These are phyloP conservation scores for Belonocnema kinseyi DNA, from an alignment of 1,140 invertebrate species.

Conservation along the genomic window DNA sequence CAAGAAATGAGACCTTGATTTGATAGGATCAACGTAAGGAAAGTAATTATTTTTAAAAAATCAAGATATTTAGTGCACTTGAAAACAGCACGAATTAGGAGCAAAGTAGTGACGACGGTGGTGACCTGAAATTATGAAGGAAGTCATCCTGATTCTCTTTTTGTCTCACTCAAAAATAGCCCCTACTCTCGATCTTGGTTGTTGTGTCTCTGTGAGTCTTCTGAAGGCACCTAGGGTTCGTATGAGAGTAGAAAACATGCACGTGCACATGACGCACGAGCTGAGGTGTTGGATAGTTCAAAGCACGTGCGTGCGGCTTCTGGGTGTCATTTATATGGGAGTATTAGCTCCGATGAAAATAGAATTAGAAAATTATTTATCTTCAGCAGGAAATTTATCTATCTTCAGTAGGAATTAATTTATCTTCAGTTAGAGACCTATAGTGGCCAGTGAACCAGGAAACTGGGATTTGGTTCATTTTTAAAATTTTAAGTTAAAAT, in stretches of 20 bases:
- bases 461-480: too few relatives aligned
- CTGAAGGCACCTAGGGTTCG: background rate
- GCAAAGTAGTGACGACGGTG: slow-evolving; percentile 39
- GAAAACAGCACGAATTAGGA: slow-evolving; percentile 51
- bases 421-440: background rate
- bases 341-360: slow-evolving; percentile 18
- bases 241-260: slow-evolving; percentile 35
- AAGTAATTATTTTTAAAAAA: too few relatives aligned
- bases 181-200: slow-evolving; percentile 39
- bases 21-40: too few relatives aligned
- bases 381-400: background rate
- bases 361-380: slow-evolving; percentile 7
- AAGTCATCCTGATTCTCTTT: slow-evolving; percentile 61
- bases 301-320: slow-evolving; percentile 12
- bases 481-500: too few relatives aligned
- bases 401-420: background rate
- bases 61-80: background rate
- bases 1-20: too few relatives aligned
- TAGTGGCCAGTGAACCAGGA: too few relatives aligned
- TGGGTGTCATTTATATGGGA: slow-evolving; percentile 37
- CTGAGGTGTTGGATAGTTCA: background rate
- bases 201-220: slow-evolving; percentile 20
- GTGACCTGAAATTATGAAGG: slow-evolving; percentile 68
- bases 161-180: slow-evolving; percentile 65
- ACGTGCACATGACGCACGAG: slow-evolving; percentile 37